Base-by-base conservation (phyloP, 2,888 invertebrate genomes). In the Pristionchus fissidentatus region DNA sequence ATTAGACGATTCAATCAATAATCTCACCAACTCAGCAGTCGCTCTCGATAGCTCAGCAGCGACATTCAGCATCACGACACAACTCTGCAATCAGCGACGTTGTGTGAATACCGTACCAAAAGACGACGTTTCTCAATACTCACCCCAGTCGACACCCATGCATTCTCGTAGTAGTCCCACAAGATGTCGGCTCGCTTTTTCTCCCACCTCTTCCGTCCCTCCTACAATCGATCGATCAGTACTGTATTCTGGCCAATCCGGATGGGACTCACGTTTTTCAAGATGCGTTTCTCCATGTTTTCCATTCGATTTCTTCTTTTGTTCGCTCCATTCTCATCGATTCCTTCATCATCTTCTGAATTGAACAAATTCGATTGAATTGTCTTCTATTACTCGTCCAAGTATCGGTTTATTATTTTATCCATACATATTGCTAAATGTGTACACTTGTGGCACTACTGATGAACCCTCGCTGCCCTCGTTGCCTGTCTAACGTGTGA, bases 91-190 rank as follows among this genome's bases (percentile, higher is more conserved):
- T 15, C 5, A 46, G 29, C n/a, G 13, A 26, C 22, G 75, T 29
- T 15, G 13, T 29, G 26, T 13, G 46, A 49, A 10, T 49, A 19
- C 49, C 49, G 19, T 49, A 49, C 49, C 49, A 10, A 15, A 10
- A 19, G 13, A 46, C 13, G 43, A 49, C 46, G 26, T 26, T n/a
- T 26, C 8, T 19, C 29, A 26, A 32, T 22, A 77, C 85, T 62
- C 41, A 87, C 86, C 73, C 89, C 85, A 19, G 86, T 73, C n/a
- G 87, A 87, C 77, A 85, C 84, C 89, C 89, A 90, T 55, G 87
- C 86, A 43, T 87, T 87, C 82, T 88, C 87, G 77, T 91, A 88
- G 78, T 91, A 91, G n/a, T 87, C 84, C 90, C 90, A 91, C 7
- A 90, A 75, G 8, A 90, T 75, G n/a, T 88, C 85, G n/a, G 73